phyloP scores from a whole-genome alignment of 2,888 invertebrate species.

The Pollenia amentaria region DNA sequence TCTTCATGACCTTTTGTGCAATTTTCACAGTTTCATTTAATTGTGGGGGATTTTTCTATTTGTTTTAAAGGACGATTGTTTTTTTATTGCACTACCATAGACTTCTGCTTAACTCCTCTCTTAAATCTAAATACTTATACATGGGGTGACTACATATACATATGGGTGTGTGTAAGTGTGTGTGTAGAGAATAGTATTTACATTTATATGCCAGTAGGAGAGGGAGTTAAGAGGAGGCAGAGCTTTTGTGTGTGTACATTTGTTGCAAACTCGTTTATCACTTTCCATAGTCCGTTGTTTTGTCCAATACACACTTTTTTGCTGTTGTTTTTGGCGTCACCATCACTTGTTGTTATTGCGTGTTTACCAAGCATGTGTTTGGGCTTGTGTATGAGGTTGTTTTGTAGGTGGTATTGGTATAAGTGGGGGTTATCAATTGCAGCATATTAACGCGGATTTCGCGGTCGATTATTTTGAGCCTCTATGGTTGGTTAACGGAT shows the following conservation, averaged over 20 bases:
- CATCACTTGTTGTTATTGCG: constrained; percentile 61
- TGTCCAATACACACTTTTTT: constrained; percentile 65
- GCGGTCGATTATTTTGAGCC: constrained; percentile 80
- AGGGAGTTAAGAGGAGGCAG: not conserved
- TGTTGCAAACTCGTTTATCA: constrained; percentile 63
- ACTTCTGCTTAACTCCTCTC: constrained; percentile 27
- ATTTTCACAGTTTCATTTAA: constrained; percentile 70
- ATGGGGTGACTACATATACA: not conserved
- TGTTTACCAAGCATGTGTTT: constrained; percentile 23
- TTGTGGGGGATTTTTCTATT: constrained; percentile 62
- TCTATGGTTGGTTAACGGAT: constrained; percentile 74
- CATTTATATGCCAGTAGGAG: constrained; percentile 17
- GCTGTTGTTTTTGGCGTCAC: constrained; percentile 44
- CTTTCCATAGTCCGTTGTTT: constrained; percentile 70
- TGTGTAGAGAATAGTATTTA: constrained; percentile 45
- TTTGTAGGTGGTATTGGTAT: constrained; percentile 26
- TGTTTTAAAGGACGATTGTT: constrained; percentile 47
- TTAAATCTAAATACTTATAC: not conserved
- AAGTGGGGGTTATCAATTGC: constrained; percentile 76
- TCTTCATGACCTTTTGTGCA: constrained; percentile 67
- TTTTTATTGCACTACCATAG: constrained; percentile 45
- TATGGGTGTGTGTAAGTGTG: not conserved
- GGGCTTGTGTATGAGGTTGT: constrained; percentile 35
- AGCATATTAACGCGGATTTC: constrained; percentile 81
- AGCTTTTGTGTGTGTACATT: constrained; percentile 17